Evolutionary conservation across 1,140 invertebrate species (phyloP).

Genomic region (Penaeus vannamei): DNA sequence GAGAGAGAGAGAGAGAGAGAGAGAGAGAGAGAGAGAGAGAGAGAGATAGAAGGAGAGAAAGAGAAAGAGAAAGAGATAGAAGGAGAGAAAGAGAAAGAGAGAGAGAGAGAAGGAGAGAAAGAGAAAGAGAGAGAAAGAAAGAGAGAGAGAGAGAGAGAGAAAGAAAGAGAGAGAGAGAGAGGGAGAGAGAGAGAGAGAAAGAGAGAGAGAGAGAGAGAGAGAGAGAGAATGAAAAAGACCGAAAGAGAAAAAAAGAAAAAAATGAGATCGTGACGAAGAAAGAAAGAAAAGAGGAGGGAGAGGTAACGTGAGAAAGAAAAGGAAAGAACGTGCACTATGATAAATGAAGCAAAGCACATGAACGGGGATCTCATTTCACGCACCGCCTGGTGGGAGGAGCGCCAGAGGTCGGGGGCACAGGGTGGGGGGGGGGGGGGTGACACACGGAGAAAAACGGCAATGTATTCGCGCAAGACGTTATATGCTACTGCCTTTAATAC

Average conservation of each 20-base stretch:
- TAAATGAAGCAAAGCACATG: neutral
- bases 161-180: neutral
- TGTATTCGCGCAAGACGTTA: neutral
- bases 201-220: neutral
- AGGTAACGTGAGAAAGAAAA: neutral
- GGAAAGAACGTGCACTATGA: neutral
- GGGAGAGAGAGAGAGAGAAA: neutral
- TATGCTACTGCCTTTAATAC: neutral
- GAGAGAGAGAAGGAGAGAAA: neutral
- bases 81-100: neutral
- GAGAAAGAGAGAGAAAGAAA: neutral
- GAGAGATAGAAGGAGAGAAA: neutral
- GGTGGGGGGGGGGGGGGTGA: neutral
- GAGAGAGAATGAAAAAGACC: neutral
- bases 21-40: neutral
- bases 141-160: neutral
- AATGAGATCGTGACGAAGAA: neutral
- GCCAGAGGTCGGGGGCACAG: too few relatives aligned
- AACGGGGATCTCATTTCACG: slow-evolving; percentile 41
- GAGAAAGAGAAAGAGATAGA: neutral
- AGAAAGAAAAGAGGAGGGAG: neutral
- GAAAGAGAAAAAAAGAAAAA: neutral
- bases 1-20: neutral
- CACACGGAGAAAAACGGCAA: too few relatives aligned
- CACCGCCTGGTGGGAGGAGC: slow-evolving; percentile 36